Evolutionary conservation across 2,113 vertebrate genomes (phyloP), one percentile per base, ranked within the genome.

Genomic region (Ibidorhyncha struthersii): DNA sequence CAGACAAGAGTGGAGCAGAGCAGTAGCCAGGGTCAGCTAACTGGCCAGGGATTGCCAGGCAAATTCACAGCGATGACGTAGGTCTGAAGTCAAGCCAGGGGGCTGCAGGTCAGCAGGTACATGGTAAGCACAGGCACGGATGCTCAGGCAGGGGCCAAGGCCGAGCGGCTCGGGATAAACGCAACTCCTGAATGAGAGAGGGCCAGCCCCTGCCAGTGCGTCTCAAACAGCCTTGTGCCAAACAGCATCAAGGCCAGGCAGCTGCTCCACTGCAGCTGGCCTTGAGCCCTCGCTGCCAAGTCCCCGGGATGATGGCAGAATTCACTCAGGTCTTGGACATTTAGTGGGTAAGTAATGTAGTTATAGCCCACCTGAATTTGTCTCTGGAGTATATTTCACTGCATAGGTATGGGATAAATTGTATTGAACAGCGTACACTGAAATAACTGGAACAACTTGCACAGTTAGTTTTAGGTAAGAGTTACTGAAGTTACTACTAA

Each of bases 191-290:
- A 56, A 34, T 23, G 14, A 89, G 50, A 61, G 8, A 8, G 19
- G 4, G 2, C 0, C 77, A 84, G 58, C 25, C 4, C 11, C 49
- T 29, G 12, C 0, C 27, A 53, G 13, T 9, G 8, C 23, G 58
- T 52, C 25, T 84, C 36, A 40, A 32, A 59, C 14, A 73, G 19
- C 16, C 34, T 25, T 14, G 2, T 26, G 27, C 61, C 49, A 45
- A 76, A 61, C 4, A 58, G 12, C 9, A 50, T 32, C 67, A 73
- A 61, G 26, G 40, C 4, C 79, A 83, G 9, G 32, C 1, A 65
- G 9, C 8, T 67, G 29, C 19, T 32, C 6, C 49, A 1, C 45
- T 34, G 29, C 17, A 66, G 73, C 30, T 71, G 47, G 23, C 17
- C 20, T 74, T 72, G 36, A 71, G 23, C 14, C 22, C 29, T 53